These are phyloP conservation scores for Miltochrista miniata DNA, from an alignment of 2,888 invertebrate genomes.

Conservation along the genomic window DNA sequence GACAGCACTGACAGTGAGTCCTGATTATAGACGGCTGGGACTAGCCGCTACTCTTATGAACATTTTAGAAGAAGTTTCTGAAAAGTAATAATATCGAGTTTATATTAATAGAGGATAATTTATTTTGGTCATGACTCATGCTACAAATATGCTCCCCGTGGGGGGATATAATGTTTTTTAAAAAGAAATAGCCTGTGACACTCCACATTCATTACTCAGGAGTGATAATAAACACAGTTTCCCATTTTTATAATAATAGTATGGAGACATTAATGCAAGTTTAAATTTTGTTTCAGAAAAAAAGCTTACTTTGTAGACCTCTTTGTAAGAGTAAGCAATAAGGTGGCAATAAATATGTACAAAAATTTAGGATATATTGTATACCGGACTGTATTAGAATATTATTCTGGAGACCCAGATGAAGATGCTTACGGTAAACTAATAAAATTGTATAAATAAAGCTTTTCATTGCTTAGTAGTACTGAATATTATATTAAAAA, in stretches of 20 bases:
- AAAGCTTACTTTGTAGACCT: conserved; percentile 98
- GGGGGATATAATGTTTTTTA: too few species aligned
- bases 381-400: conserved; percentile 97
- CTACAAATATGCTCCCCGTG: too few species aligned
- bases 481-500: too few species aligned
- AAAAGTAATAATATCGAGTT: conserved; percentile 91
- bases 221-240: too few species aligned
- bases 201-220: too few species aligned
- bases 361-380: conserved; percentile 97
- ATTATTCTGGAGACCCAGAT: conserved; percentile 98
- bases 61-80: conserved; percentile 97
- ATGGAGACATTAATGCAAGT: background rate
- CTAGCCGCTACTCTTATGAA: conserved; percentile 97
- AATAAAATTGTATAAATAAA: background rate
- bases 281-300: conserved; percentile 87
- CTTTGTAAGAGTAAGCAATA: conserved; percentile 98
- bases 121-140: too few species aligned
- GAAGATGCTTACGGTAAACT: conserved; percentile 97
- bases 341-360: conserved; percentile 99
- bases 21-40: conserved; percentile 95
- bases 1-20: conserved; percentile 98
- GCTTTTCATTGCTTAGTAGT: background rate
- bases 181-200: too few species aligned
- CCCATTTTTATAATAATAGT: background rate
- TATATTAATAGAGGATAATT: too few species aligned